Evolutionary conservation across 1,140 invertebrate species (phyloP), one percentile per base, ranked within the genome.

Genomic region (Aphis craccivora): DNA sequence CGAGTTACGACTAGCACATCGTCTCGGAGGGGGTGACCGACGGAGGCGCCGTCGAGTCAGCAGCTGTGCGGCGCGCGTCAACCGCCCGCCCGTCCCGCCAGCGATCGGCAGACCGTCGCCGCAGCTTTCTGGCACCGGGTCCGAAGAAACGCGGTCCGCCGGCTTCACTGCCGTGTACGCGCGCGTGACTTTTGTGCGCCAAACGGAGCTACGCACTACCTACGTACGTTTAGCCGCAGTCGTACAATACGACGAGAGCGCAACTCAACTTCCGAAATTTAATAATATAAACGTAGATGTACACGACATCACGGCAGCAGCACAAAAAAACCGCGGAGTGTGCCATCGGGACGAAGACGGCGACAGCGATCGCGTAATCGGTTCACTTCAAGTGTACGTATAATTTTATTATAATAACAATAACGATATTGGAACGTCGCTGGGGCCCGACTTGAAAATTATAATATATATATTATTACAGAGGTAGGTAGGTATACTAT

Each of bases 51-150:
- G 81, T 18, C 48, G 81, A 40, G 51, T 93, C 91, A 93, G 91
- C 91, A 93, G 91, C 91, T 93, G 91, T 40, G 35, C 43, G 91
- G 91, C 91, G 91, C 53, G 35, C 60, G 60, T 14, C 60, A 67
- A 67, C 14, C 89, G 86, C n/a, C n/a, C 43, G 84, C 37, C 89
- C 35, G 22, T 40, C 40, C 35, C 55, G 90, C 25, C 90, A 67
- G 8, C 86, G 86, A 37, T 67, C 60, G 67, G 76, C 67, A 67
- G 14, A 37, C 67, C 43, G 91, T n/a, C 81, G 91, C 48, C 76
- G 35, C 91, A 37, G 48, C 76, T 92, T 92, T 92, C 90, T 92
- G 90, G 90, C 60, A 92, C 67, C 90, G 67, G 14, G 90, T 83
- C 90, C 76, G n/a, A 91, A 91, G 90, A 91, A 91, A 91, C 67